These are phyloP conservation scores for Dinocampus coccinellae DNA, from an alignment of 2,888 invertebrate species.

Conservation along the genomic window DNA sequence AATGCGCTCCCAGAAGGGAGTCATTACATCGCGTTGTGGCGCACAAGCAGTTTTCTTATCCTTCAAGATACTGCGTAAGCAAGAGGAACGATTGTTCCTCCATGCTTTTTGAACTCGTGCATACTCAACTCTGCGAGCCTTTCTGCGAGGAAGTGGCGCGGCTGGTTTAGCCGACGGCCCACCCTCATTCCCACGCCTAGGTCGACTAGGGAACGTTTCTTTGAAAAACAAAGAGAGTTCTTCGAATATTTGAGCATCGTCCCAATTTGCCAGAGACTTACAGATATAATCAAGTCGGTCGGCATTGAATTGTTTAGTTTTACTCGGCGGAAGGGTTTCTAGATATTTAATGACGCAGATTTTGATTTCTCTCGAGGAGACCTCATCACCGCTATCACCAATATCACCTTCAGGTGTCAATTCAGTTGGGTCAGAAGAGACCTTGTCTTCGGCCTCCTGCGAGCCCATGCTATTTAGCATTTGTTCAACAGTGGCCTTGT, in stretches of 20 bases:
- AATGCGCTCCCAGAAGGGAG: conserved; percentile 30
- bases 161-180: neutral
- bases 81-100: conserved; percentile 30
- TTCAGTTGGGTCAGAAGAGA: no score
- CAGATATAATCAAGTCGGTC: neutral
- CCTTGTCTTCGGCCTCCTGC: no score
- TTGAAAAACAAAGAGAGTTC: neutral
- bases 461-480: no score
- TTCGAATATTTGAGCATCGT: neutral
- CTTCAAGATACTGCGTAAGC: conserved; percentile 27
- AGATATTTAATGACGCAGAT: no score
- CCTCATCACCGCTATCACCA: no score
- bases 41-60: neutral
- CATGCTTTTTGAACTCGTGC: conserved; percentile 35
- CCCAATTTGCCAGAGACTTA: neutral
- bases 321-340: neutral
- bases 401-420: no score
- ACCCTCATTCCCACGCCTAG: no score
- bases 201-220: neutral
- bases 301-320: neutral
- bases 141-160: neutral
- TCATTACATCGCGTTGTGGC: neutral
- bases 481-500: conserved; percentile 18
- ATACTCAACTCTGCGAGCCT: conserved; percentile 34
- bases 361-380: no score